Conservation (phyloP, 2,113 vertebrate genomes). For the Bettongia penicillata region DNA sequence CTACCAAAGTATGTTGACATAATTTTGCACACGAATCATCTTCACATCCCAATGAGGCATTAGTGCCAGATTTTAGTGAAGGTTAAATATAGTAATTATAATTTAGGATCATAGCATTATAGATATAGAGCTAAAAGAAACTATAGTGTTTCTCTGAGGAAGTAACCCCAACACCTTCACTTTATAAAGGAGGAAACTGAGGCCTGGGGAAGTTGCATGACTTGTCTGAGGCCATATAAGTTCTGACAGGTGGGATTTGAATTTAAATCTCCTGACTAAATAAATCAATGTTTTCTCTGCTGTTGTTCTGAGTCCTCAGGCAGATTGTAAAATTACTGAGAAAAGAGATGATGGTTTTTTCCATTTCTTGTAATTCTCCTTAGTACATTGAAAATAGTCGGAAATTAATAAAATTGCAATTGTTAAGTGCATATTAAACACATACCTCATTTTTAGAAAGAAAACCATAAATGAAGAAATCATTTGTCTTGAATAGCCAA, state of each 20-base stretch:
- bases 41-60: background rate
- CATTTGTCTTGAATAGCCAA: background rate
- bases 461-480: background rate
- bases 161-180: background rate
- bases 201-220: background rate
- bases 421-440: slow-evolving; percentile 6
- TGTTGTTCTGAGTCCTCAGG: background rate
- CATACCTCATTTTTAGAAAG: background rate
- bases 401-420: slow-evolving; percentile 26
- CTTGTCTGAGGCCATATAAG: background rate
- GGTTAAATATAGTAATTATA: background rate
- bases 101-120: background rate
- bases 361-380: background rate
- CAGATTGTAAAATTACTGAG: background rate
- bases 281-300: background rate
- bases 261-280: background rate
- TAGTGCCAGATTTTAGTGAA: background rate
- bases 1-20: background rate
- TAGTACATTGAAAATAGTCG: background rate
- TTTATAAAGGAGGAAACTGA: background rate
- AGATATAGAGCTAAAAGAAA: background rate
- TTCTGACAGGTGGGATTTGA: background rate
- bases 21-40: background rate
- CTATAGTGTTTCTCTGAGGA: background rate
- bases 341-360: slow-evolving; percentile 25